Evolutionary conservation across 2,888 invertebrate species (phyloP), one percentile per base, ranked within the genome.

Genomic region (Ophion slaviceki): DNA sequence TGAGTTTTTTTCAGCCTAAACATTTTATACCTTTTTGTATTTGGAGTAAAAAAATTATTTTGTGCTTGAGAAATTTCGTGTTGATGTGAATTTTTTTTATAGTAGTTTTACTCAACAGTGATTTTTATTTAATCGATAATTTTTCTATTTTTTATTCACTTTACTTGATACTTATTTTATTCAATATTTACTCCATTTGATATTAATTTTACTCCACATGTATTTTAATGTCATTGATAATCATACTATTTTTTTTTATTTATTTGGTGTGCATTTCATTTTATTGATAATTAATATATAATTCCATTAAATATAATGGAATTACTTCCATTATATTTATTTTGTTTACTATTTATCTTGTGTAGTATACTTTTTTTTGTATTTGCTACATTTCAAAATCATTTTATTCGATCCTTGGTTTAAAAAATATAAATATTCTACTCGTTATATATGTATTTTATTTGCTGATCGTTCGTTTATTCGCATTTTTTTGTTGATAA

Each of bases 1-100:
- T 36, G 78, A 79, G 28, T 82, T 64, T 20, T 62, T 17, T 59
- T 67, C 14, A 40, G 1, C 20, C 17, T 14, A 59, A 20, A 14
- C 3, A 40, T 10, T 36, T 7, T 64, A 62, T 64, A 64, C 62
- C 62, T 40, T 28, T n/a, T 64, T n/a, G 14, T 17, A 57, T 57
- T 10, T 57, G 10, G 14, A 17, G 40, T 40, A 8, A 6, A 40
- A 0, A 5, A 40, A 4, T 40, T 40, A 8, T 40, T 8, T 40
- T 40, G 8, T 40, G 8, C 40, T 8, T 7, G 40, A 40, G 32
- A 32, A 32, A 32, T 32, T 32, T 32, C 4, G 0, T 0, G 40
- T 40, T 40, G 32, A 32, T 32, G 4, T 40, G 1, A 40, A 5
- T 40, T 40, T 40, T 5, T 40, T 40, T 40, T 6, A 40, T 40